Evolutionary conservation across 1,140 invertebrate species (phyloP), one percentile per base, ranked within the genome.

Genomic region (Lysiphlebus fabarum): DNA sequence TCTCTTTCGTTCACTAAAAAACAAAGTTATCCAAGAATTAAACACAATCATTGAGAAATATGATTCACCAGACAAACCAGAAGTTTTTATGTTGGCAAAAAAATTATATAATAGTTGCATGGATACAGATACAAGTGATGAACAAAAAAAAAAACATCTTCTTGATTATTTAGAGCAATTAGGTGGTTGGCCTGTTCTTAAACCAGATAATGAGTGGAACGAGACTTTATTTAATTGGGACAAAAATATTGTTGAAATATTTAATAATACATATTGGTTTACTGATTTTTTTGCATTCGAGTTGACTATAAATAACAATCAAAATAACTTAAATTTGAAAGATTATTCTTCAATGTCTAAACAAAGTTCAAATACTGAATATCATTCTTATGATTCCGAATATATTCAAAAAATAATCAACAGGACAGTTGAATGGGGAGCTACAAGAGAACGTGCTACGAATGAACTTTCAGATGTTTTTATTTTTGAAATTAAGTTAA

Each of bases 211-310:
- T 17, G 65, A 67, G 1, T 96, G 93, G 93, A 82, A 88, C 58
- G 81, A 82, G 0, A 84, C 82, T 17, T 72, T 81, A 1, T 93
- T 90, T 75, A 83, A 86, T 47, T 96, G 92, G 93, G 87, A 86
- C 66, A 82, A 91, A 61, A 87, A 87, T 7, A 86, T 94, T 5
- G 92, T 90, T 78, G 88, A 84, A 56, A 93, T 92, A 77, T 82
- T 90, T 17, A 77, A 79, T 48, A 76, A 83, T 6, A 94, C 94
- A 5, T 94, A 92, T 71, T 92, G 89, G 6, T 88, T 92, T 42
- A 91, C 95, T 74, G 94, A 96, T 70, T 88, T 96, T 69, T 83
- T 97, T 14, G 91, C 95, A n/a, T n/a, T n/a, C n/a, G n/a, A n/a
- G n/a, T n/a, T n/a, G n/a, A n/a, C n/a, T n/a, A n/a, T n/a, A n/a